phyloP scores from a whole-genome alignment of 2,888 invertebrate genomes.

The Zygothrica quintamaculata region DNA sequence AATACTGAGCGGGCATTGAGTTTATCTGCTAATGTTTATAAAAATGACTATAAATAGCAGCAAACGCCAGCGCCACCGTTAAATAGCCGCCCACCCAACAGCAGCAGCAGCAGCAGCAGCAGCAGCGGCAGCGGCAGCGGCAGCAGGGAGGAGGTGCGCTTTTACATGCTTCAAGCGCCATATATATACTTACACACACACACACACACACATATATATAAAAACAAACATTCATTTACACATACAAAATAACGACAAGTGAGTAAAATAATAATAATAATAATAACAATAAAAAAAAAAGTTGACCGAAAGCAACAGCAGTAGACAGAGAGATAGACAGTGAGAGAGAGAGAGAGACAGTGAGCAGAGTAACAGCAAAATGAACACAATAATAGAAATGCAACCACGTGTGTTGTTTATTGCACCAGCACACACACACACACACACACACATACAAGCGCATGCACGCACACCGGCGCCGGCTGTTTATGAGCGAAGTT shows the following conservation, averaged over 20 bases:
- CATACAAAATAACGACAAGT: slow-evolving; percentile 1
- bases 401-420: slow-evolving; percentile 79
- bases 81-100: slow-evolving; percentile 56
- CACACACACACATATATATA: slow-evolving; percentile 3
- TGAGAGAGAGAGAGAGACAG: too few relatives aligned
- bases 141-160: slow-evolving; percentile 13
- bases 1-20: slow-evolving; percentile 47
- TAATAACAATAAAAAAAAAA: slow-evolving; percentile 9
- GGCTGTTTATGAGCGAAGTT: slow-evolving; percentile 32
- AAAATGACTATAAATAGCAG: slow-evolving; percentile 72
- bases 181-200: slow-evolving; percentile 25
- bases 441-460: not conserved
- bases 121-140: slow-evolving; percentile 29
- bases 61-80: slow-evolving; percentile 57
- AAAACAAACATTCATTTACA: slow-evolving; percentile 12
- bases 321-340: slow-evolving; percentile 13
- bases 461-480: slow-evolving; percentile 41
- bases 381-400: slow-evolving; percentile 55
- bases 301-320: slow-evolving; percentile 35
- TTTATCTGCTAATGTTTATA: slow-evolving; percentile 74
- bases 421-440: slow-evolving; percentile 39
- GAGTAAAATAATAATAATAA: too few relatives aligned
- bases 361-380: slow-evolving; percentile 20
- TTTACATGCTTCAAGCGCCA: slow-evolving; percentile 44
- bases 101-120: slow-evolving; percentile 19